These are phyloP conservation scores for Clinocottus analis DNA, from an alignment of 2,113 vertebrate species.

Conservation along the genomic window DNA sequence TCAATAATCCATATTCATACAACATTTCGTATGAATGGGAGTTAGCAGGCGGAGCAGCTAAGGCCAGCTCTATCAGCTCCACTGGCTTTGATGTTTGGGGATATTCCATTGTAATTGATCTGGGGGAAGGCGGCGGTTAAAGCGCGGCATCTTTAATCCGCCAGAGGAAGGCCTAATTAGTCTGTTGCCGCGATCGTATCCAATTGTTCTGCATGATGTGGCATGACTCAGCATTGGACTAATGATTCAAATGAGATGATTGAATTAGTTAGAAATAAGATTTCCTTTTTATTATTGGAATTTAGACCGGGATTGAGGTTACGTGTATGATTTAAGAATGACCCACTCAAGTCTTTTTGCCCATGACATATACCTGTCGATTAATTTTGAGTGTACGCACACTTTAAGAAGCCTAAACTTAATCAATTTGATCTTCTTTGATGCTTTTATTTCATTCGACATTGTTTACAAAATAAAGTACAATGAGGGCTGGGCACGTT, in stretches of 20 bases:
- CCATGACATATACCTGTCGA: not conserved
- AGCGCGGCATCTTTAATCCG: conserved; percentile 33
- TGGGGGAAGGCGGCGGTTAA: conserved; percentile 30
- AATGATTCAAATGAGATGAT: conserved; percentile 42
- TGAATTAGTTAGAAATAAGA: conserved; percentile 20
- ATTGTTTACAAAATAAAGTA: not conserved
- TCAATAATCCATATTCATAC: conserved; percentile 59
- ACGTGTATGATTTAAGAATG: not conserved
- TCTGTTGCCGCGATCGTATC: conserved; percentile 46
- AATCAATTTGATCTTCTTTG: not conserved
- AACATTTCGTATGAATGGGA: conserved; percentile 42
- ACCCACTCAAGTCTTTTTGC: not conserved
- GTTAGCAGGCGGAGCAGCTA: conserved; percentile 13
- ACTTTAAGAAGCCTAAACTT: not conserved
- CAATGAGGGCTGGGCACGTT: not conserved
- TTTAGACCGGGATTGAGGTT: not conserved
- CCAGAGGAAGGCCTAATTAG: conserved; percentile 44
- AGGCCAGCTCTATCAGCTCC: conserved; percentile 25
- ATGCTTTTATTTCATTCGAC: not conserved
- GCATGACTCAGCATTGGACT: conserved; percentile 24
- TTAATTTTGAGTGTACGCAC: not conserved
- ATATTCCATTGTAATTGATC: conserved; percentile 48
- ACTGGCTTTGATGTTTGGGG: conserved; percentile 22
- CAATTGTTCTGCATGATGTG: conserved; percentile 47
- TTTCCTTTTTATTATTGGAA: conserved; percentile 20